Evolutionary conservation across 2,888 invertebrate species (phyloP), one percentile per base, ranked within the genome.

Genomic region (Dendrolimus houi): DNA sequence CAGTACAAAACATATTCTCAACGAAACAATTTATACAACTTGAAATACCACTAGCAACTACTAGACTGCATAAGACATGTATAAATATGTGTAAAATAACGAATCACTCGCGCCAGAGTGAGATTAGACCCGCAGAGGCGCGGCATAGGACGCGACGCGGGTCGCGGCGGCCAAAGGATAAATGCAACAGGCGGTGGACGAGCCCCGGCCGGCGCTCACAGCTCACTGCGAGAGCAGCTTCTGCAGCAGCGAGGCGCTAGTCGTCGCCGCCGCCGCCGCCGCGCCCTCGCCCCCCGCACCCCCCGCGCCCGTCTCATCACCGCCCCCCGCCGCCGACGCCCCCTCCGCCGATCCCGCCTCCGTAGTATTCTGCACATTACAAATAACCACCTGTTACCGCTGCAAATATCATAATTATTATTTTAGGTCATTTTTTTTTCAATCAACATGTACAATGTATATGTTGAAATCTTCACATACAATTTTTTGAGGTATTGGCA

Each of bases 221-320:
- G 64, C 64, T 94, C 93, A 94, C 93, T 96, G 96, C 72, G 96
- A 96, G 79, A 97, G 92, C 81, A 96, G 92, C 89, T 96, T 96
- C 92, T 96, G 96, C 75, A 96, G 93, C 83, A 96, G 92, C 80
- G 96, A 96, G 72, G 96, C 95, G 83, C 93, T 94, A 88, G 94
- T 66, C 58, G 70, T 69, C 64, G 75, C 69, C 66, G 70, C 67
- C 58, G 64, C 62, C 60, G 65, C 60, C 58, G 63, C 64, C 63
- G 63, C 67, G 61, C 64, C 70, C 63, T 64, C 71, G 65, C 59
- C 64, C 55, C 61, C 68, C 59, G 56, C 68, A 58, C 58, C 68
- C 62, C 57, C 66, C 66, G 57, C 65, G 60, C 60, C 66, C 64
- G 53, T 70, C 63, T 66, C 66, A 67, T 61, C 72, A 52, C 60